Base-by-base conservation (phyloP, 1,140 invertebrate genomes). In the Trichonephila inaurata region DNA sequence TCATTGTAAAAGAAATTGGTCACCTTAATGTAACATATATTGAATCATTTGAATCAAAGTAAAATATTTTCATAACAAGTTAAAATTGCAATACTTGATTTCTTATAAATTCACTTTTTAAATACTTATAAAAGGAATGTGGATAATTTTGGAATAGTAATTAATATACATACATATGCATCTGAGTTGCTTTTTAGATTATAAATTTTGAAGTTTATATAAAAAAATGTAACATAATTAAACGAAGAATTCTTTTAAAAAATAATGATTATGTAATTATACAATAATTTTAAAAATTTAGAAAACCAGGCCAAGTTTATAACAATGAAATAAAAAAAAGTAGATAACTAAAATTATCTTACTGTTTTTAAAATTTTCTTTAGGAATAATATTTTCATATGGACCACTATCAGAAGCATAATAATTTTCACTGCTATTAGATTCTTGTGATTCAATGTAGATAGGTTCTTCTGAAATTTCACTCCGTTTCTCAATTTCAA, bases 361-460 rank as follows among this genome's bases (percentile, higher is more conserved):
- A 85, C 81, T 92, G 12, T 85, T 85, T 33, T 64, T 82, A 82
- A 62, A 40, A 33, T 33, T 69, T 44, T n/a, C 44, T 77, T 16
- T 89, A 0, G 40, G 21, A 28, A 2, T 19, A 61, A 92, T 40
- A 61, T 93, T 93, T 64, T 93, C 51, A 72, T 93, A 93, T 16
- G 92, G 24, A 51, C 62, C 18, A 24, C 62, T 40, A 40, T 44
- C 28, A 51, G 85, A 64, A 10, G 72, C 21, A 8, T 44, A 44
- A 60, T 92, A 92, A 19, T 92, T 61, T 60, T 82, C 92, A 82
- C 92, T 93, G 28, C 92, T 93, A 28, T 40, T 88, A 14, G 92
- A 93, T 21, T 82, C 92, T 82, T 93, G 92, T 28, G 92, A 93
- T 81, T 93, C 92, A 93, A 93, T 93, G 28, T 93, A 93, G 77